These are phyloP conservation scores for Drosophila melanica DNA, from an alignment of 1,140 invertebrate species.

Conservation along the genomic window DNA sequence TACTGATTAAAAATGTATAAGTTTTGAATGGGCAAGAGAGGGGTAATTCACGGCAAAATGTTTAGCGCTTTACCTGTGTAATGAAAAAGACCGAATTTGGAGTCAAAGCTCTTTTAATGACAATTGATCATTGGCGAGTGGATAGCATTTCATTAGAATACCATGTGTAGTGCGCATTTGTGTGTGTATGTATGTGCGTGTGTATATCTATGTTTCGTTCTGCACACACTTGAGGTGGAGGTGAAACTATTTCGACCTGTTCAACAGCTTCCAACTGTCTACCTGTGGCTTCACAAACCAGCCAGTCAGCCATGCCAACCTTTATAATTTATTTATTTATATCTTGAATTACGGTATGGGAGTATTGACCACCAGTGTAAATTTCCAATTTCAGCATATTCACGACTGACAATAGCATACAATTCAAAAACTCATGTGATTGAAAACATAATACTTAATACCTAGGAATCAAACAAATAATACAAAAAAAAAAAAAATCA, in stretches of 20 bases:
- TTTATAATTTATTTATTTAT: constrained; percentile 83
- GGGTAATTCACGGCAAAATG: constrained; percentile 17
- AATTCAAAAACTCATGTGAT: constrained; percentile 73
- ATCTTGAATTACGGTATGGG: constrained; percentile 83
- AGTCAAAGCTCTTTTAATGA: constrained; percentile 84
- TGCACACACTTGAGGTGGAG: constrained; percentile 78
- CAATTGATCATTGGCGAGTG: constrained; percentile 83
- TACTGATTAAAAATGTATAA: not conserved
- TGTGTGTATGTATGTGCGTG: constrained; percentile 23
- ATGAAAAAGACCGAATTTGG: constrained; percentile 61
- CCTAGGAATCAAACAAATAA: constrained; percentile 49
- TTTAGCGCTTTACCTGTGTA: constrained; percentile 29
- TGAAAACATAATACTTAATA: constrained; percentile 72
- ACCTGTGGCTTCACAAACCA: constrained; percentile 71
- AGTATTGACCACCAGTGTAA: constrained; percentile 83
- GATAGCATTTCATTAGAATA: constrained; percentile 84
- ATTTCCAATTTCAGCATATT: constrained; percentile 83
- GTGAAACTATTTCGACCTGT: constrained; percentile 83
- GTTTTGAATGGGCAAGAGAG: not conserved
- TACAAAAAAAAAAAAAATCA: constrained; percentile 41
- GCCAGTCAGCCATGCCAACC: constrained; percentile 71
- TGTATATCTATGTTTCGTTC: constrained; percentile 59
- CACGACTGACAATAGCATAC: constrained; percentile 75
- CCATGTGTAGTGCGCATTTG: constrained; percentile 62
- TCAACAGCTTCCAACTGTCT: constrained; percentile 77